Base-by-base conservation (phyloP, 2,888 invertebrate genomes). In the Polyommatus icarus region DNA sequence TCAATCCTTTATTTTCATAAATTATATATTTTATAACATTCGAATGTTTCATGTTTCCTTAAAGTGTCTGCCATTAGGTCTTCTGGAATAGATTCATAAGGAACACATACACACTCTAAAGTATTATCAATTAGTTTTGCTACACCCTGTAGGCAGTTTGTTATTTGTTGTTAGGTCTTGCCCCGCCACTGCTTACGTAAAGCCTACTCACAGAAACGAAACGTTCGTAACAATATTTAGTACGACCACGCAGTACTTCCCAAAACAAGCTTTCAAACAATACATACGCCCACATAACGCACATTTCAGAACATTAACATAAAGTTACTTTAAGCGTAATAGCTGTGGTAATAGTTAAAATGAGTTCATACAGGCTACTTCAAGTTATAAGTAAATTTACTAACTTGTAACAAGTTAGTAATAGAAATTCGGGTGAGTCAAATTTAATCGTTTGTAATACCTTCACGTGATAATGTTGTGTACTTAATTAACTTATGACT, bases 371-470 rank as follows among this genome's bases (percentile, higher is more conserved):
- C 29, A 67, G 24, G 12, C 67, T 67, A 18, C 5, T 67, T 67
- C 29, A 29, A 67, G 29, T 67, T 67, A 29, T 18, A 67, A 67
- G 15, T 67, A 29, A 61, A 61, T 61, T 61, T 61, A 61, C 20
- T 24, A 61, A 61, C 29, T 29, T 67, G 10, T 29, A 67, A 4
- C 67, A n/a, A n/a, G n/a, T n/a, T n/a, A n/a, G n/a, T n/a, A n/a
- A n/a, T n/a, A n/a, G n/a, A n/a, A n/a, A n/a, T n/a, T 67, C 29
- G 29, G 15, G 67, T 67, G 29, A 29, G 67, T 15, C 29, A 67
- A 67, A 67, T 67, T 29, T 61, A 61, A 67, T 67, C 15, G 67
- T 67, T 67, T 67, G 67, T 67, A 29, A 67, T 29, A 61, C 54
- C 54, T n/a, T 54, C 18, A 54, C 18, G 18, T 54, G 15, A 18